These are phyloP conservation scores for Drosophila guanche DNA, from an alignment of 1,140 invertebrate species.

Conservation along the genomic window DNA sequence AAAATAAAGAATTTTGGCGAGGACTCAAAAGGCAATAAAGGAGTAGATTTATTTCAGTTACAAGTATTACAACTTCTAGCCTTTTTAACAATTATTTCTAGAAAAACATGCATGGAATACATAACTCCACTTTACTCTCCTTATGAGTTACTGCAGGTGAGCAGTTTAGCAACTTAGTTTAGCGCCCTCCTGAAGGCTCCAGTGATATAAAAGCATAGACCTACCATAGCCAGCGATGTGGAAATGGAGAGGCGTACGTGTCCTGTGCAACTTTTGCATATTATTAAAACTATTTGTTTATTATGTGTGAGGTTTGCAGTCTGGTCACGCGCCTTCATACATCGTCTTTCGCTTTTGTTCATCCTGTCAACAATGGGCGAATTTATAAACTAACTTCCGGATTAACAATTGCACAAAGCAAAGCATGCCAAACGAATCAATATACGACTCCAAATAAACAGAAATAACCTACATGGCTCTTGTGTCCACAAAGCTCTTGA, in stretches of 20 bases:
- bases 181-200: constrained; percentile 21
- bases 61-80: no score
- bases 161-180: constrained; percentile 4
- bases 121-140: no score
- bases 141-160: constrained; percentile 8
- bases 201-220: constrained; percentile 4
- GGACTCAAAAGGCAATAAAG: neutral
- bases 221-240: neutral
- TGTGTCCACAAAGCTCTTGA: no score
- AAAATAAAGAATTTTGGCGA: neutral
- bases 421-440: neutral
- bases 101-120: no score
- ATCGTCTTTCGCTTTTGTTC: constrained; percentile 33
- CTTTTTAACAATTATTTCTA: no score
- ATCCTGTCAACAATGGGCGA: constrained; percentile 50
- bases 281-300: constrained; percentile 26
- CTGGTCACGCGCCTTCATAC: constrained; percentile 38
- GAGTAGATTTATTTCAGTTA: no score
- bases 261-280: constrained; percentile 46
- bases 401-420: constrained; percentile 33
- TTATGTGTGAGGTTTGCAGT: constrained; percentile 27
- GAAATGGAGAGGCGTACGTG: constrained; percentile 20
- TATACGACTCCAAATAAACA: no score
- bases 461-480: no score
- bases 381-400: constrained; percentile 54